Percentiles rank a stretch among this genome's conserved stretches.
These are phyloP conservation scores for Strigops habroptila DNA, from an alignment of 2,113 vertebrate species.

Conservation along the genomic window DNA sequence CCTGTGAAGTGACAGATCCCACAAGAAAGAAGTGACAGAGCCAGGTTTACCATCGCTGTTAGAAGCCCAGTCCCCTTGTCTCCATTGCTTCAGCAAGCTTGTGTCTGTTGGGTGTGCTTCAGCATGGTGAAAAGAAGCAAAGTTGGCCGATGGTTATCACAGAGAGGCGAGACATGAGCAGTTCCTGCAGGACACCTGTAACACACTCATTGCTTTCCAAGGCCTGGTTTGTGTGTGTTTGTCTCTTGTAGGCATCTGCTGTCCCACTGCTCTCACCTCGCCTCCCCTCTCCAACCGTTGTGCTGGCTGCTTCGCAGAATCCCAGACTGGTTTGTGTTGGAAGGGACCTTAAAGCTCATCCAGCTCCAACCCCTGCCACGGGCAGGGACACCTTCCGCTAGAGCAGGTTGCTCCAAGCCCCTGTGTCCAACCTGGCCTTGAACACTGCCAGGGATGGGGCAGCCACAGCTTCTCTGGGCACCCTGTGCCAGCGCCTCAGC, in stretches of 20 bases:
- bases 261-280: background rate
- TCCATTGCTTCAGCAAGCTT: background rate
- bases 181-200: rapidly evolving
- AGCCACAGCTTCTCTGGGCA: background rate
- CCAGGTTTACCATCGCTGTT: background rate
- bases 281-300: background rate
- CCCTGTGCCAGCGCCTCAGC: background rate
- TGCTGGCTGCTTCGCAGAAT: background rate
- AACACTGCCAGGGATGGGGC: no score
- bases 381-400: no score
- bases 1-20: background rate
- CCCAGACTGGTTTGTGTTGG: no score
- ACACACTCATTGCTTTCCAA: background rate
- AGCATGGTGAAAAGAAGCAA: background rate
- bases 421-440: no score
- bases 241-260: background rate
- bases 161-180: background rate
- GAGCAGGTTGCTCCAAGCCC: no score
- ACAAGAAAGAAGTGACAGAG: background rate
- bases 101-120: rapidly evolving
- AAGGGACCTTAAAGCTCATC: no score
- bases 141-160: background rate
- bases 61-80: background rate
- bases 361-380: no score
- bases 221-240: rapidly evolving